Conservation (phyloP, 2,888 invertebrate genomes). For the Julus scandinavius region DNA sequence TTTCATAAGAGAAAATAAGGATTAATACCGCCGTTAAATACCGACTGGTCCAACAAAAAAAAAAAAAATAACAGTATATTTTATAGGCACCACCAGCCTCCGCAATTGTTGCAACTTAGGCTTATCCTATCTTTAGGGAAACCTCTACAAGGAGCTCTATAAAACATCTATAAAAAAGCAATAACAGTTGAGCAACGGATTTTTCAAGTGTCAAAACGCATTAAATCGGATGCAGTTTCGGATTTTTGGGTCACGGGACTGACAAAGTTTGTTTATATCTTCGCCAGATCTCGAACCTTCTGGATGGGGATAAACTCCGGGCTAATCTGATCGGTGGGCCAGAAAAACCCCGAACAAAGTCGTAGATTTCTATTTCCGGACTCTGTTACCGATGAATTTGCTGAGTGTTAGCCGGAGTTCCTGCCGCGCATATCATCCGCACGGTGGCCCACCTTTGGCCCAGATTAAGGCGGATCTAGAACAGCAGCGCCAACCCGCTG, state of each 20-base stretch:
- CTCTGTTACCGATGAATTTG: background rate
- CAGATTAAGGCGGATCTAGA: background rate
- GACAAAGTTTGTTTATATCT: background rate
- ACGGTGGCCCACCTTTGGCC: background rate
- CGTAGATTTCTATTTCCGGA: background rate
- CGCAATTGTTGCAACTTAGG: background rate
- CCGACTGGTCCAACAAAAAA: background rate
- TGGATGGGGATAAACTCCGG: background rate
- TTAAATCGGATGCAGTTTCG: background rate
- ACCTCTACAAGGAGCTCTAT: background rate
- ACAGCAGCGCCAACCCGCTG: background rate
- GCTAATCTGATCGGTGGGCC: background rate
- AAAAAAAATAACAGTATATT: background rate
- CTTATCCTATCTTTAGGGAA: background rate
- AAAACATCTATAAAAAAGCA: conserved; percentile 25
- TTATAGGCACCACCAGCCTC: background rate
- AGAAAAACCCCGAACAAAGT: background rate
- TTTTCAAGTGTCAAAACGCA: conserved; percentile 34
- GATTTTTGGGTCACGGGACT: conserved; percentile 12
- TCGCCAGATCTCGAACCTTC: conserved; percentile 42
- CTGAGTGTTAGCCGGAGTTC: background rate
- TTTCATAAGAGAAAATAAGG: background rate
- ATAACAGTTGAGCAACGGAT: background rate
- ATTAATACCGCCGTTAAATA: background rate
- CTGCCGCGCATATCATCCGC: background rate